A percentile compares a stretch with the other conserved stretches of the same genome.
These are phyloP conservation scores for Taeniopygia guttata DNA, from an alignment of 2,797 vertebrate genomes.

Conservation along the genomic window DNA sequence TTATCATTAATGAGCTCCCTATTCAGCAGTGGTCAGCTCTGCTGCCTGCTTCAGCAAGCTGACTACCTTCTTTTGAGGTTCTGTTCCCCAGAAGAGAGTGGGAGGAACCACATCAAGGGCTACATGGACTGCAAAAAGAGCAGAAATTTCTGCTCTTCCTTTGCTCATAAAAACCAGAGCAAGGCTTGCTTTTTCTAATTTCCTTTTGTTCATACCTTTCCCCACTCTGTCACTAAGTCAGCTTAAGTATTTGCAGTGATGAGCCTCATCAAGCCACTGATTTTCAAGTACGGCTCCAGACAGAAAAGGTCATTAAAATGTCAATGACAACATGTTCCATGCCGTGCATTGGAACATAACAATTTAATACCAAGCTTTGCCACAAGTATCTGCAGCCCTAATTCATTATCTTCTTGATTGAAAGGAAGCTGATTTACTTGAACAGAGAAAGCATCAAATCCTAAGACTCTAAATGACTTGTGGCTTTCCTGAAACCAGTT, in stretches of 20 bases:
- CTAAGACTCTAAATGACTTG: neutral
- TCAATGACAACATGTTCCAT: neutral
- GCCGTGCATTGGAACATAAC: neutral
- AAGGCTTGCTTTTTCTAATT: neutral
- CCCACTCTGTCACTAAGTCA: neutral
- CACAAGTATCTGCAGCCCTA: neutral
- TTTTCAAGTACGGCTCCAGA: slow-evolving; percentile 10
- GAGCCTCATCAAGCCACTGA: neutral
- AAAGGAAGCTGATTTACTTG: neutral
- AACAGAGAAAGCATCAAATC: neutral
- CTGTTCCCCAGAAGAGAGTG: neutral
- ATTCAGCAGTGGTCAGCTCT: neutral
- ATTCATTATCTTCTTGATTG: neutral
- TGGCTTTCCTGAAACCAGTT: neutral
- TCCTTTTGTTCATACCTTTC: neutral
- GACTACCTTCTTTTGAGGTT: neutral
- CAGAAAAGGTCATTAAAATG: slow-evolving; percentile 25
- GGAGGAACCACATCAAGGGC: neutral
- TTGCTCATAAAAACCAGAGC: neutral
- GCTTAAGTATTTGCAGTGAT: neutral
- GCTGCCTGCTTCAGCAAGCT: neutral
- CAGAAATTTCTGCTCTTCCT: neutral
- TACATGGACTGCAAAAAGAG: neutral
- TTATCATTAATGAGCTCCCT: neutral
- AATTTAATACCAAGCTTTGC: slow-evolving; percentile 1